Conservation (phyloP, 1,140 invertebrate species). For the Drosophila melanica region DNA sequence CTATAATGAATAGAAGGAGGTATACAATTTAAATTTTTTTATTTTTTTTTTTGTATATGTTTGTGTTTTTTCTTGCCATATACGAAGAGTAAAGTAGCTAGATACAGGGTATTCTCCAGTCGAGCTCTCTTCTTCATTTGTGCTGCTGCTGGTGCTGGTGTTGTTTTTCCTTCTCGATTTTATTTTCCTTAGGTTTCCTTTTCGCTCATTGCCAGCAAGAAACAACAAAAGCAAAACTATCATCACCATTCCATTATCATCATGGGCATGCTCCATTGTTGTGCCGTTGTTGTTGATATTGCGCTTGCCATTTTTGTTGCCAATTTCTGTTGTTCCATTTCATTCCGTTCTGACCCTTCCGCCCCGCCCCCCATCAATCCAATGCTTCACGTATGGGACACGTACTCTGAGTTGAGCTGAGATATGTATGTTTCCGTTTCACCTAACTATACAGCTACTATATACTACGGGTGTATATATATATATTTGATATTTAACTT, state of each 20-base stretch:
- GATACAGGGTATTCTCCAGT: no score
- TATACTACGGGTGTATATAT: slow-evolving; percentile 1
- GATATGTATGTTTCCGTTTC: background rate
- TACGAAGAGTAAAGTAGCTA: background rate
- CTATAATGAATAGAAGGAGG: background rate
- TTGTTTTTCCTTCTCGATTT: slow-evolving; percentile 42
- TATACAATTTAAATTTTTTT: background rate
- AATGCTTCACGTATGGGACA: slow-evolving; percentile 6
- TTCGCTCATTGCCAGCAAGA: slow-evolving; percentile 42
- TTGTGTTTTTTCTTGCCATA: no score
- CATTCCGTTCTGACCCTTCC: slow-evolving; percentile 6
- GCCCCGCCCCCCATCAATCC: background rate
- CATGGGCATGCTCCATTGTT: slow-evolving; percentile 46
- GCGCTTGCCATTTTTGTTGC: slow-evolving; percentile 44
- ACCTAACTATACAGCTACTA: background rate
- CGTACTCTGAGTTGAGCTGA: background rate
- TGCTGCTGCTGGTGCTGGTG: slow-evolving; percentile 20
- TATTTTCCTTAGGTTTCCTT: slow-evolving; percentile 67
- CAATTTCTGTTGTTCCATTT: slow-evolving; percentile 55
- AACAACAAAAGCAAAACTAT: slow-evolving; percentile 37
- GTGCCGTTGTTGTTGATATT: slow-evolving; percentile 39
- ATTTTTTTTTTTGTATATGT: no score
- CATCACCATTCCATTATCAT: slow-evolving; percentile 68
- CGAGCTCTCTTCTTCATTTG: slow-evolving; percentile 18
- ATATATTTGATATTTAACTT: slow-evolving; percentile 23